Conservation (phyloP, 2,888 invertebrate genomes). For the Drosophila birchii region DNA sequence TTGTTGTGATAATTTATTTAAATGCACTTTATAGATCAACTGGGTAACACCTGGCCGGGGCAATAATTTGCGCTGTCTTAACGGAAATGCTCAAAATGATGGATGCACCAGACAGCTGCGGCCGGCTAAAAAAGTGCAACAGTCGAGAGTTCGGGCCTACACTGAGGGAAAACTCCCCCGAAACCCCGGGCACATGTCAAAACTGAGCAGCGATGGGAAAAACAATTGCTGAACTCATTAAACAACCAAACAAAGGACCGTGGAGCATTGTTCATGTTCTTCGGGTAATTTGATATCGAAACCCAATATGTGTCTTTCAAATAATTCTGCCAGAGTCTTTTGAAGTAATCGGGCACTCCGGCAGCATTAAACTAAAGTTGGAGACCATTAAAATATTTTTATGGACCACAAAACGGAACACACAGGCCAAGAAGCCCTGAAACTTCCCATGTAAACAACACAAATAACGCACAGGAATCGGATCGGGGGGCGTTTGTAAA, state of each 20-base stretch:
- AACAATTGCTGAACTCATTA: conserved; percentile 68
- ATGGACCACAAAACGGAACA: conserved; percentile 50
- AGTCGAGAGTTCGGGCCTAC: conserved; percentile 10
- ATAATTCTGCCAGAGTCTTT: conserved; percentile 59
- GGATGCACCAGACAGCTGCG: conserved; percentile 47
- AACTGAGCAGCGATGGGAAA: conserved; percentile 39
- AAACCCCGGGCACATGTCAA: conserved; percentile 60
- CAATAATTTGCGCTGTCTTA: conserved; percentile 48
- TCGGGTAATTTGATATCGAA: conserved; percentile 67
- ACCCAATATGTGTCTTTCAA: conserved; percentile 59
- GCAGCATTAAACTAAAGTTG: conserved; percentile 54
- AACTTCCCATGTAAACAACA: conserved; percentile 37
- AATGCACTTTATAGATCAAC: conserved; percentile 65
- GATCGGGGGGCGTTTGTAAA: conserved; percentile 35
- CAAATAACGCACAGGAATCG: conserved; percentile 17
- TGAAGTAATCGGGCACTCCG: conserved; percentile 47
- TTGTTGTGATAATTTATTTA: conserved; percentile 69
- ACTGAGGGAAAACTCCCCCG: conserved; percentile 15
- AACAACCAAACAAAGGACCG: conserved; percentile 59
- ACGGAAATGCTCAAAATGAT: conserved; percentile 47
- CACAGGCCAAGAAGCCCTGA: conserved; percentile 25
- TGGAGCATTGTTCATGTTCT: conserved; percentile 36
- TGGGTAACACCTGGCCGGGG: conserved; percentile 59
- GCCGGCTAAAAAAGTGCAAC: conserved; percentile 22
- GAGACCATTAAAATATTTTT: conserved; percentile 61